Percentiles rank a stretch among this genome's conserved stretches.
These are phyloP conservation scores for Sarotherodon lohbergeri DNA, from an alignment of 2,113 vertebrate genomes.

Conservation along the genomic window DNA sequence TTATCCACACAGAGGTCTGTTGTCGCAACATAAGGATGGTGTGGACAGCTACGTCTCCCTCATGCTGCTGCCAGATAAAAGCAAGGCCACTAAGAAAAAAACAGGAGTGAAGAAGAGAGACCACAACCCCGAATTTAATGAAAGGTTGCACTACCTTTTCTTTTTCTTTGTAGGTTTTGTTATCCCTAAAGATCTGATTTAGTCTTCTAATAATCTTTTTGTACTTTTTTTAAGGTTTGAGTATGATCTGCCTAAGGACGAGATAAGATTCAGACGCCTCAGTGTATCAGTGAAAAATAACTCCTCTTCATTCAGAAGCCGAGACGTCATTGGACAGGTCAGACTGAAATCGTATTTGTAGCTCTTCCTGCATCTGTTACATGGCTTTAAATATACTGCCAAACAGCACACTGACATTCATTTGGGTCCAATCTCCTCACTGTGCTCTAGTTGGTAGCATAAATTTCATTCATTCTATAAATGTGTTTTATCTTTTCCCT, in stretches of 20 bases:
- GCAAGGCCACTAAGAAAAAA: conserved; percentile 83
- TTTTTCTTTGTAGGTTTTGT: not conserved
- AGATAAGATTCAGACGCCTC: conserved; percentile 69
- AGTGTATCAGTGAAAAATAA: conserved; percentile 83
- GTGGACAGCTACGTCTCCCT: conserved; percentile 85
- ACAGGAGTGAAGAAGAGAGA: conserved; percentile 82
- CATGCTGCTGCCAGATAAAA: conserved; percentile 85
- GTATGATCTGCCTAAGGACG: conserved; percentile 80
- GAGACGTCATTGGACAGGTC: conserved; percentile 85
- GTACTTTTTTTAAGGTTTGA: conserved; percentile 75
- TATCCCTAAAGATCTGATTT: not conserved
- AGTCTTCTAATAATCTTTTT: not conserved
- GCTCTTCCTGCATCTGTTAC: not conserved
- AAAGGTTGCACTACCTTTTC: conserved; percentile 54
- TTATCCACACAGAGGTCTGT: conserved; percentile 68
- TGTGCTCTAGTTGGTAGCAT: not conserved
- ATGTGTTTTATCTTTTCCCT: not conserved
- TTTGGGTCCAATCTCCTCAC: not conserved
- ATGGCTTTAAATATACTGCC: not conserved
- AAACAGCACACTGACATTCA: not conserved
- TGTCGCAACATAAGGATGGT: conserved; percentile 73
- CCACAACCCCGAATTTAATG: conserved; percentile 83
- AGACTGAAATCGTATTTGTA: not conserved
- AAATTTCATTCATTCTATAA: not conserved
- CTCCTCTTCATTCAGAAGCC: conserved; percentile 80